Conservation (phyloP, 2,113 vertebrate species). For the Trematocara nigrifrons region DNA sequence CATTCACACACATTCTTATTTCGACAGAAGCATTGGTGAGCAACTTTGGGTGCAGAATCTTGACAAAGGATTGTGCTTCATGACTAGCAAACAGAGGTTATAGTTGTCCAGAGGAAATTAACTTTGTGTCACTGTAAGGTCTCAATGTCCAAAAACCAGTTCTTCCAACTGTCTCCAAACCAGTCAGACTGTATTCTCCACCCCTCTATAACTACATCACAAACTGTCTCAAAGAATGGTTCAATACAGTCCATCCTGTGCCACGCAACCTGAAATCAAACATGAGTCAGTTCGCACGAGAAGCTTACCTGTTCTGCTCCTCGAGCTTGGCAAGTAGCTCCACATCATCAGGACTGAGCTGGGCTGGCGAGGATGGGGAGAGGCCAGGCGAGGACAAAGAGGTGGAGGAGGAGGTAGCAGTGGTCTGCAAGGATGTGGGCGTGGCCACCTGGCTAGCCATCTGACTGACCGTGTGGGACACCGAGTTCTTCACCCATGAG, state of each 20-base stretch:
- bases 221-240: not conserved
- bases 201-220: not conserved
- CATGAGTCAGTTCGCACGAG: not conserved
- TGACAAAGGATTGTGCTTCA: not conserved
- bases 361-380: constrained; percentile 82
- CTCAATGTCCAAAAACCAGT: not conserved
- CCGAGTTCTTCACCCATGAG: constrained; percentile 99
- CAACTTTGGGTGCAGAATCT: not conserved
- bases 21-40: not conserved
- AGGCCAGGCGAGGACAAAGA: constrained; percentile 83
- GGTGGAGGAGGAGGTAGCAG: constrained; percentile 75
- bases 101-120: not conserved
- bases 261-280: not conserved
- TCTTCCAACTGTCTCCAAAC: not conserved
- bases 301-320: constrained; percentile 91
- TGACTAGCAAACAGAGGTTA: not conserved
- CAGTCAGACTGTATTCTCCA: not conserved
- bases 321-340: constrained; percentile 93
- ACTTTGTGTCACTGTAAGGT: not conserved
- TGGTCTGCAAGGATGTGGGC: constrained; percentile 85
- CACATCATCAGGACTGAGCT: constrained; percentile 90
- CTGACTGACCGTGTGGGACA: constrained; percentile 96
- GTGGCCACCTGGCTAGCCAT: constrained; percentile 99
- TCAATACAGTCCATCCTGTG: not conserved
- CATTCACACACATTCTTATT: not conserved